Base-by-base conservation (phyloP, 2,888 invertebrate genomes). In the Lasioglossum villosulum region DNA sequence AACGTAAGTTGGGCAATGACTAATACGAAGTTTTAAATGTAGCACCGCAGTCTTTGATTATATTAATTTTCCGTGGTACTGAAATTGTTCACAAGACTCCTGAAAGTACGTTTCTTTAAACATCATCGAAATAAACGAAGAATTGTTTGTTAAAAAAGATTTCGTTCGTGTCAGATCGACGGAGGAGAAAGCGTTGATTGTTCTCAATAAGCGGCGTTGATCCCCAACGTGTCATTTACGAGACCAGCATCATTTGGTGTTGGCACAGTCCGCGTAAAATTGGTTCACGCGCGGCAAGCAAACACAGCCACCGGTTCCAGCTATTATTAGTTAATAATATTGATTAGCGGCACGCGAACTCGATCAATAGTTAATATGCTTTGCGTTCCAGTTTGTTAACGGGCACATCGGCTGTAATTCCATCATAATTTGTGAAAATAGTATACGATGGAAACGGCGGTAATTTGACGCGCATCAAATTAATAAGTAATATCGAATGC, bases 401-500 rank as follows among this genome's bases (percentile, higher is more conserved):
- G 68, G 14, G 70, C 30, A 10, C 42, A 27, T 39, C 14, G 39
- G 23, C n/a, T 70, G 74, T 78, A 48, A 82, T 82, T 82, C 42
- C 73, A 10, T 34, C 52, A 79, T 59, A 87, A 78, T 82, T 86
- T 80, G 78, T 82, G 76, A 72, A 86, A 86, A 86, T 79, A 85
- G 78, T 85, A 76, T n/a, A 8, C 5, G n/a, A 23, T 37, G 34
- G 39, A 14, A 75, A 34, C 70, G 72, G 72, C 19, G 76, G 70
- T 83, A 80, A 86, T 86, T 86, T 79, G 80, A 78, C 75, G 75
- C 63, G 42, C 34, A 68, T 82, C 75, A 63, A 86, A 87, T 86
- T 83, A 78, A 75, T 86, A 86, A 83, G 78, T 83, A 83, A 86
- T 78, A 80, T 63, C 75, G n/a, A 68, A 39, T 39, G 8, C 37